Evolutionary conservation across 2,888 invertebrate genomes (phyloP).

Genomic region (Nomada goodeniana): DNA sequence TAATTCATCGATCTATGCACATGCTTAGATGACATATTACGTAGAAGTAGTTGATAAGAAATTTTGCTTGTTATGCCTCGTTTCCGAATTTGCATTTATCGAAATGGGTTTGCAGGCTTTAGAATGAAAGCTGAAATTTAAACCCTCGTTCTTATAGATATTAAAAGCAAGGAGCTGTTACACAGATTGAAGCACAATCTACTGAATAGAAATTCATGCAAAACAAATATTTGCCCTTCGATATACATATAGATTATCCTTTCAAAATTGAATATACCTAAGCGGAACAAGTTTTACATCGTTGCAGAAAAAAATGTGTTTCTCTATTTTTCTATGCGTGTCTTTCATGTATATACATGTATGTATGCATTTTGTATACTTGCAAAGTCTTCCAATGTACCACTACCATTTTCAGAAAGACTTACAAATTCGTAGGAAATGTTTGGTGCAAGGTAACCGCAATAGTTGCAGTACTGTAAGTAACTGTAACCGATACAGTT

Average conservation of each 20-base stretch:
- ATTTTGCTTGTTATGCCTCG: neutral
- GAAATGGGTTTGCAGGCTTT: neutral
- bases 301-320: neutral
- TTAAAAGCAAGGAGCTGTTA: neutral
- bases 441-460: neutral
- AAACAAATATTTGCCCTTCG: neutral
- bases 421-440: neutral
- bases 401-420: neutral
- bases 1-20: slow-evolving; percentile 6
- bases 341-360: too few species aligned
- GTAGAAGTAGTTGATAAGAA: slow-evolving; percentile 13
- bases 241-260: neutral
- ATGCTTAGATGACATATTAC: slow-evolving; percentile 19
- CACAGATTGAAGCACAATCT: neutral
- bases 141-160: neutral
- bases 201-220: slow-evolving; percentile 1
- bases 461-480: neutral
- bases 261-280: neutral
- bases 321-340: neutral
- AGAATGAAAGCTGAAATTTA: neutral
- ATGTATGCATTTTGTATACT: neutral
- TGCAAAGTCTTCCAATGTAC: neutral
- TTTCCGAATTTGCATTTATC: neutral
- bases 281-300: too few species aligned
- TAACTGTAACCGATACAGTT: neutral